phyloP scores from a whole-genome alignment of 1,140 invertebrate genomes.

The Holotrichia oblita region DNA sequence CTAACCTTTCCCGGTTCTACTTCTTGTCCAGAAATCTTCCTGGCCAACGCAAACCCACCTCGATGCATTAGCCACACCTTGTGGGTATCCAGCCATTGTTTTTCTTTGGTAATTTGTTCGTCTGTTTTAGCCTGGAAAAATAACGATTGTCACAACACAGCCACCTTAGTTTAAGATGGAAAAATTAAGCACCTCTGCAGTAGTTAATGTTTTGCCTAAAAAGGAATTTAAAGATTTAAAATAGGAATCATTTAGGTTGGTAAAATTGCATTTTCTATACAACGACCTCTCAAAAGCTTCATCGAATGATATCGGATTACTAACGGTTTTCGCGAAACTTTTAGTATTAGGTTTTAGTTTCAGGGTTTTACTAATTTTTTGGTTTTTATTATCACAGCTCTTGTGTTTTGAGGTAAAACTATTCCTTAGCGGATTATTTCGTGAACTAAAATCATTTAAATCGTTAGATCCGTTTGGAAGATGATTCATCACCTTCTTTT shows the following conservation, averaged over 20 bases:
- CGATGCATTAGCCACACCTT: slow-evolving; percentile 91
- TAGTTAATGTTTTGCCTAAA: slow-evolving; percentile 39
- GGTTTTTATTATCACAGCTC: slow-evolving; percentile 29
- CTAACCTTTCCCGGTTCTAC: slow-evolving; percentile 70
- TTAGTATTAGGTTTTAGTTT: slow-evolving; percentile 17
- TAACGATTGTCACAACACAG: slow-evolving; percentile 10
- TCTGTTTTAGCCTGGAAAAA: slow-evolving; percentile 79
- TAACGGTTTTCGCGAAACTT: background rate
- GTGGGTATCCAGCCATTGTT: slow-evolving; percentile 82
- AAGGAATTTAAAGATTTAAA: background rate
- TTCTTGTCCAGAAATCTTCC: slow-evolving; percentile 63
- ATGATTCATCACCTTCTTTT: background rate
- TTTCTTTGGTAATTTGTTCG: slow-evolving; percentile 81
- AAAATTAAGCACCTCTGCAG: slow-evolving; percentile 44
- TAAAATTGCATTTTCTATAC: slow-evolving; percentile 7
- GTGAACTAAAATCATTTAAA: background rate
- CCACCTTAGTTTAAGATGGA: background rate
- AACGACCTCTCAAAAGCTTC: background rate
- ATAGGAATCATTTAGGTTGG: background rate
- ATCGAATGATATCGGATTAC: slow-evolving; percentile 11
- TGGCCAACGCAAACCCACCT: slow-evolving; percentile 85
- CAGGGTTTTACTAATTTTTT: slow-evolving; percentile 9
- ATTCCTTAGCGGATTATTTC: background rate
- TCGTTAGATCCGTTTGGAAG: background rate
- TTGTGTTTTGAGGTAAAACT: background rate